phyloP scores from a whole-genome alignment of 2,797 vertebrate species.

The Bradypus variegatus region DNA sequence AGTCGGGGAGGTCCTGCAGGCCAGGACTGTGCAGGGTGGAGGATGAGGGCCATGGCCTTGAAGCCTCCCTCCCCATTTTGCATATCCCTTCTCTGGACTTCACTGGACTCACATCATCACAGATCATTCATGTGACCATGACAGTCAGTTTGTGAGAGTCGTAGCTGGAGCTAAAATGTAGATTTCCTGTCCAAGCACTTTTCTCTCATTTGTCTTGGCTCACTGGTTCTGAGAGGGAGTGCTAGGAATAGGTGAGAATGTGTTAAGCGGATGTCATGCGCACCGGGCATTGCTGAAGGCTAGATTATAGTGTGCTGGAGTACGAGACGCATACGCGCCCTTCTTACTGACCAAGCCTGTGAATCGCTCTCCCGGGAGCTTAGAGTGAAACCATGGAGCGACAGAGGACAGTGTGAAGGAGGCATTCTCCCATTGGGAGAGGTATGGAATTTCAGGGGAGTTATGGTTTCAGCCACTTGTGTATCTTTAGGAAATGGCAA shows the following conservation, averaged over 20 bases:
- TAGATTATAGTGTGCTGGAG: neutral
- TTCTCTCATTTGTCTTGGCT: neutral
- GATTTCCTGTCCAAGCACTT: neutral
- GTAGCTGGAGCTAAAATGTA: neutral
- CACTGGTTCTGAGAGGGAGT: neutral
- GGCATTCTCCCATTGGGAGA: neutral
- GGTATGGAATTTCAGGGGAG: neutral
- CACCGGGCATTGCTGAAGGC: neutral
- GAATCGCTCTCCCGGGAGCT: neutral
- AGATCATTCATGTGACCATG: neutral
- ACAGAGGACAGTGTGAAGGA: neutral
- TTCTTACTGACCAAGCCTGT: neutral
- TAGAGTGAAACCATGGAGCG: neutral
- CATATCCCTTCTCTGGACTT: neutral
- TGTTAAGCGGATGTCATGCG: neutral
- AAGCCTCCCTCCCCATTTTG: neutral
- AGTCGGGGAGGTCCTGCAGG: conserved; percentile 69
- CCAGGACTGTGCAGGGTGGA: neutral
- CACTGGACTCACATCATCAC: neutral
- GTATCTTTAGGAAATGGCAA: neutral
- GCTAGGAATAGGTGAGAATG: neutral
- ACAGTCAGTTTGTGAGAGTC: neutral
- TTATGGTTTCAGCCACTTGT: neutral
- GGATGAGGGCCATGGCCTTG: neutral
- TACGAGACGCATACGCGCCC: accelerated